Conservation (phyloP, 2,888 invertebrate species). For the Autographa gamma region DNA sequence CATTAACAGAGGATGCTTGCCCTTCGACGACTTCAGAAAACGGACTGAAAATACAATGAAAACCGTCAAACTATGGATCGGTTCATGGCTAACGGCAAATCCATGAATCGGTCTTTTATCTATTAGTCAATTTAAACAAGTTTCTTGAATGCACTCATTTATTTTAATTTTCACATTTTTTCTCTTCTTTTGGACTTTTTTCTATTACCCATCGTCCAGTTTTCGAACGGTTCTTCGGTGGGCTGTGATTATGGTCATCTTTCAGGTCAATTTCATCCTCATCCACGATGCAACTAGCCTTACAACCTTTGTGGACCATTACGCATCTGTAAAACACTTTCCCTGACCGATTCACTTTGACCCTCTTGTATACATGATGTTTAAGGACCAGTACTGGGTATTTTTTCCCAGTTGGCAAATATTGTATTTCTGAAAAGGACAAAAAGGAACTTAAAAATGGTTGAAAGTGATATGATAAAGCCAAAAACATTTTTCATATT, state of each 20-base stretch:
- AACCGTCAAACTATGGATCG: not conserved
- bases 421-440: slow-evolving; percentile 47
- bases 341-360: slow-evolving; percentile 64
- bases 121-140: too few relatives aligned
- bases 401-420: slow-evolving; percentile 64
- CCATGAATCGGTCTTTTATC: too few relatives aligned
- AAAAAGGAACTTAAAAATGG: not conserved
- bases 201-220: slow-evolving; percentile 29
- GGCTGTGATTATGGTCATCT: slow-evolving; percentile 48
- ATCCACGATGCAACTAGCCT: slow-evolving; percentile 43
- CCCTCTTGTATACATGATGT: slow-evolving; percentile 65
- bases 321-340: slow-evolving; percentile 68
- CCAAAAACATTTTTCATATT: too few relatives aligned
- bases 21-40: slow-evolving; percentile 27
- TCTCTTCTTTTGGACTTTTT: not conserved
- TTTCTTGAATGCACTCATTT: too few relatives aligned
- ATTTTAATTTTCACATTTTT: not conserved
- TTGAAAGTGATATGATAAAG: slow-evolving; percentile 50
- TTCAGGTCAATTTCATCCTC: slow-evolving; percentile 26
- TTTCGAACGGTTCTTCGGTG: slow-evolving; percentile 61
- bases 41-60: slow-evolving; percentile 12
- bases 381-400: slow-evolving; percentile 65
- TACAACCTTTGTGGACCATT: slow-evolving; percentile 67
- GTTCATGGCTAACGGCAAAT: too few relatives aligned
- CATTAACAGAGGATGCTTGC: slow-evolving; percentile 53